Evolutionary conservation across 2,113 vertebrate genomes (phyloP).

Genomic region (Erythrocercus mccallii): DNA sequence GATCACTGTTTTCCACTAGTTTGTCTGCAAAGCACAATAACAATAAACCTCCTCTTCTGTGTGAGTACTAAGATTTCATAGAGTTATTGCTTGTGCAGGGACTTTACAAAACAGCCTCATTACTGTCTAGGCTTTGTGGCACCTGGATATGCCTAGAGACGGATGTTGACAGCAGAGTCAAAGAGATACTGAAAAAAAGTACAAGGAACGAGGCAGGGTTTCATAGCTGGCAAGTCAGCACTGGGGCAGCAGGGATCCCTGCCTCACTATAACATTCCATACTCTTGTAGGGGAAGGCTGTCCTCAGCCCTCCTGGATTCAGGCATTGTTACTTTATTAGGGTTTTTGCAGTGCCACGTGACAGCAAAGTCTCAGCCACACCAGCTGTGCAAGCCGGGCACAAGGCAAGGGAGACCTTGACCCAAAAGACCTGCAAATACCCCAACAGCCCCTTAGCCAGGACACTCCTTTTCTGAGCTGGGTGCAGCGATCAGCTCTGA

Average conservation of each 20-base stretch:
- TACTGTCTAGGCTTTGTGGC: background rate
- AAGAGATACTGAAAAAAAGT: background rate
- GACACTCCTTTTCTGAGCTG: background rate
- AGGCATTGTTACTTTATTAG: background rate
- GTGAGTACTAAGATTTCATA: background rate
- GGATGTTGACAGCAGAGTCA: background rate
- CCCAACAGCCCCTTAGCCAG: accelerated
- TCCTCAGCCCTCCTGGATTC: background rate
- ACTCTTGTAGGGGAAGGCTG: background rate
- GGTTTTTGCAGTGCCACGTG: background rate
- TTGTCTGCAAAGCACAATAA: background rate
- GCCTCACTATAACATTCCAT: background rate
- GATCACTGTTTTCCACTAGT: background rate
- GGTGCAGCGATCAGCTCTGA: background rate
- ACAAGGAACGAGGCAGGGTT: background rate
- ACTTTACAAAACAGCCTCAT: background rate
- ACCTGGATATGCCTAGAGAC: background rate
- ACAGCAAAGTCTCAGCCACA: background rate
- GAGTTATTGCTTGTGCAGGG: background rate
- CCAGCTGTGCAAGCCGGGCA: background rate
- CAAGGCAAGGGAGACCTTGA: background rate
- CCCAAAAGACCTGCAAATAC: background rate
- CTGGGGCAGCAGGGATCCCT: background rate
- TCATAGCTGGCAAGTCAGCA: background rate
- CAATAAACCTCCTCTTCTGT: background rate